Base-by-base conservation (phyloP, 2,888 invertebrate genomes). In the Protophormia terraenovae region DNA sequence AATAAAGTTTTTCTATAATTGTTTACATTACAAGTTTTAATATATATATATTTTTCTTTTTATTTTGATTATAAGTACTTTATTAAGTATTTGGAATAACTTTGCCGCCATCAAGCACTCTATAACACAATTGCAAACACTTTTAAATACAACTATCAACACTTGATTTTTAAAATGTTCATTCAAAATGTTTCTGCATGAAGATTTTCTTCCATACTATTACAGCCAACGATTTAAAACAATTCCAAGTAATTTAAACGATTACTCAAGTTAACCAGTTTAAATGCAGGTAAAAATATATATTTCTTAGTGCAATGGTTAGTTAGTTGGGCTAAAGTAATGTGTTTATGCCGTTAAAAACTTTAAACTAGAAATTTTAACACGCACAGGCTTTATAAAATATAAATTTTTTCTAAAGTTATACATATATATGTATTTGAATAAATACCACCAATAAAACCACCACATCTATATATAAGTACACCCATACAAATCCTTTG, bases 211-310 rank as follows among this genome's bases (percentile, higher is more conserved):
- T 75, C 58, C 32, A 73, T 19, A 38, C 45, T 58, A n/a, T n/a
- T n/a, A n/a, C n/a, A n/a, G n/a, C n/a, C 32, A 3, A 10, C 50
- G 62, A 64, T 53, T 73, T 67, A 76, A 83, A 83, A 71, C 35
- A 72, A 58, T 77, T 58, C 64, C 38, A 69, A 69, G 67, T 55
- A 83, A 69, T 69, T 79, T 75, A 35, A 79, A 69, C 83, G 79
- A 83, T 83, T 83, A 83, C 38, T 79, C 62, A 73, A 75, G 50
- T 79, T 69, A 69, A 64, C 62, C 60, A 83, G 41, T 79, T 75
- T 50, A 75, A 73, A 79, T n/a, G n/a, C n/a, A n/a, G n/a, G n/a
- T n/a, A n/a, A n/a, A n/a, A n/a, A n/a, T n/a, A n/a, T n/a, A n/a
- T n/a, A 64, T 29, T 55, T 77, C 76, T 53, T 66, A 1, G 53